Base-by-base conservation (phyloP, 2,113 vertebrate genomes). In the Cercopithecus mona region DNA sequence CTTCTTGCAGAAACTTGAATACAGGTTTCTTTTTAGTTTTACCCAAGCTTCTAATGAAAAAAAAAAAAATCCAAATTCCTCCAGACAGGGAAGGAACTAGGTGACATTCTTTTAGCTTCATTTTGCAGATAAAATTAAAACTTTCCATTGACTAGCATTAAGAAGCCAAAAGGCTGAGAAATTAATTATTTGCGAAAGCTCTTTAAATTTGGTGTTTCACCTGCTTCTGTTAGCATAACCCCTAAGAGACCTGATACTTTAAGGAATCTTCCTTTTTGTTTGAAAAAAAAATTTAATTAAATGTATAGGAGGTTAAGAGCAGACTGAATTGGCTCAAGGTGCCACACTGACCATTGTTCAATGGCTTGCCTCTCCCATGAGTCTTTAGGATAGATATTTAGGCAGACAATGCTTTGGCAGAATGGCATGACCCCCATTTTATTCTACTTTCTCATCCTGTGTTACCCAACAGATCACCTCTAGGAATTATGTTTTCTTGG, bases 401-500 rank as follows among this genome's bases (percentile, higher is more conserved):
- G 23, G 18, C 30, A 96, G 68, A 79, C 48, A 85, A 43, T 43
- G 23, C 43, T 90, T 79, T 82, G 88, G 93, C 80, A 89, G 32
- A 72, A 25, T 70, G 55, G 45, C 80, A 70, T 22, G 22, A 81
- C 45, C 64, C 38, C 38, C 35, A 59, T 27, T 66, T 82, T 55
- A 27, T 70, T 70, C 61, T 80, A 75, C 10, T 38, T 94, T 75
- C 85, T 64, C 55, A 94, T 88, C 66, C 57, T 59, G 13, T 30
- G 23, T 83, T 68, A 88, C 75, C 70, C 82, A 94, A 85, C 25
- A 87, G 57, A 66, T 92, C 89, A 93, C 59, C 92, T 96, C 68
- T 88, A 97, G 80, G n/a, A 93, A 96, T 61, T 86, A 72, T 43
- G 43, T 95, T 93, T 96, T 88, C 94, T 92, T 96, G 76, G 52